Conservation (phyloP, 2,888 invertebrate species). For the Bursaphelenchus okinawaensis region DNA sequence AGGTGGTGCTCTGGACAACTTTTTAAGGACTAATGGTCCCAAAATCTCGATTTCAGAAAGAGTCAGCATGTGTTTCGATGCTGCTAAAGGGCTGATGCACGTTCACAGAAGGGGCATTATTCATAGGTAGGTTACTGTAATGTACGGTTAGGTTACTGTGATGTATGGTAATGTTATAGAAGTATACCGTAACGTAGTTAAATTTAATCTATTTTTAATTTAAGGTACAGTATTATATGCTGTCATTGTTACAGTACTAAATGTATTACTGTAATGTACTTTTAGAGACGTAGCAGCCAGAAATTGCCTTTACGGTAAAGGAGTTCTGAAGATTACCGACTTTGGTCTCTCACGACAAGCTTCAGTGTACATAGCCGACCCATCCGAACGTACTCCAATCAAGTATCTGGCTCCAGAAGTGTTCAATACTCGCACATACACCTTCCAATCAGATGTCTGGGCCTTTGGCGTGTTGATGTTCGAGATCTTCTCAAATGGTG, state of each 20-base stretch:
- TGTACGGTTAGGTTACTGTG: no score
- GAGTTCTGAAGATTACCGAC: conserved; percentile 17
- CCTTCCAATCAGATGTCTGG: conserved; percentile 21
- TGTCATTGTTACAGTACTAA: background rate
- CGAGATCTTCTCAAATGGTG: conserved; percentile 22
- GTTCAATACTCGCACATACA: conserved; percentile 17
- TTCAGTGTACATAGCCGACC: conserved; percentile 8
- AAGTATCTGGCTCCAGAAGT: conserved; percentile 29
- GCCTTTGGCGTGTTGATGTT: conserved; percentile 19
- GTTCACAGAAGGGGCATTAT: conserved; percentile 15
- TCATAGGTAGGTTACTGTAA: conserved; percentile 17
- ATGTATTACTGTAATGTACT: no score
- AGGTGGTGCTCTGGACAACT: conserved; percentile 23
- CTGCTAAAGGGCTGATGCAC: conserved; percentile 19
- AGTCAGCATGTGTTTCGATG: conserved; percentile 21
- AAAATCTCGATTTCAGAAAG: background rate
- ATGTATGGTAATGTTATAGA: no score
- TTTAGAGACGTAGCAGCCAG: conserved; percentile 23
- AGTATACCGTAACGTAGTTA: no score
- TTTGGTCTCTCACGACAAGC: conserved; percentile 18
- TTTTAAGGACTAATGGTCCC: conserved; percentile 4
- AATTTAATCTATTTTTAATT: no score
- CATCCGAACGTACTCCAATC: conserved; percentile 20
- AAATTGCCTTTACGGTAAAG: conserved; percentile 17
- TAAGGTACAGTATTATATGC: no score